phyloP scores from a whole-genome alignment of 2,888 invertebrate species.

The Conomelus anceps region DNA sequence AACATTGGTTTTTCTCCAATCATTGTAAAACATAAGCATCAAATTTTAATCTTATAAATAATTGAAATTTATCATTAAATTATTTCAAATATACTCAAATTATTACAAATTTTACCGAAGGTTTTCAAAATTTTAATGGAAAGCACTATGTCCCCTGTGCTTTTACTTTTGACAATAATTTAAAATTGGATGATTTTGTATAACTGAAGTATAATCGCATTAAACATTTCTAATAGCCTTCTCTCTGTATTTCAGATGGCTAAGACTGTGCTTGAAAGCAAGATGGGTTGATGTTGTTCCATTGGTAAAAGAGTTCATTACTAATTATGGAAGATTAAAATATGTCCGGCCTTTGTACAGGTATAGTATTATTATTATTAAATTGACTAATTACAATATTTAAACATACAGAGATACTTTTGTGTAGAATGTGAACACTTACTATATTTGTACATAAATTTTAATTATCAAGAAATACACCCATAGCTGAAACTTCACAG shows the following conservation, averaged over 20 bases:
- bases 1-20: too few species aligned
- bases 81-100: too few species aligned
- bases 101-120: too few species aligned
- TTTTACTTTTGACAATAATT: too few species aligned
- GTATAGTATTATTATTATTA: conserved; percentile 37
- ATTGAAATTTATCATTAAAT: too few species aligned
- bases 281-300: conserved; percentile 59
- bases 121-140: too few species aligned
- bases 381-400: neutral
- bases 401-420: neutral
- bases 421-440: neutral
- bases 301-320: conserved; percentile 68
- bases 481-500: too few species aligned
- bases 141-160: too few species aligned
- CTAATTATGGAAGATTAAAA: conserved; percentile 84
- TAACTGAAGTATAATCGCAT: neutral
- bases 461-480: neutral
- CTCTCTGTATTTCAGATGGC: conserved; percentile 63
- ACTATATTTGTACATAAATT: neutral
- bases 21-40: too few species aligned
- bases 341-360: conserved; percentile 82
- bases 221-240: too few species aligned
- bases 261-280: conserved; percentile 69
- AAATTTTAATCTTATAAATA: too few species aligned
- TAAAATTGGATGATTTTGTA: too few species aligned